Conservation (phyloP, 2,113 vertebrate species). For the Panthera tigris region DNA sequence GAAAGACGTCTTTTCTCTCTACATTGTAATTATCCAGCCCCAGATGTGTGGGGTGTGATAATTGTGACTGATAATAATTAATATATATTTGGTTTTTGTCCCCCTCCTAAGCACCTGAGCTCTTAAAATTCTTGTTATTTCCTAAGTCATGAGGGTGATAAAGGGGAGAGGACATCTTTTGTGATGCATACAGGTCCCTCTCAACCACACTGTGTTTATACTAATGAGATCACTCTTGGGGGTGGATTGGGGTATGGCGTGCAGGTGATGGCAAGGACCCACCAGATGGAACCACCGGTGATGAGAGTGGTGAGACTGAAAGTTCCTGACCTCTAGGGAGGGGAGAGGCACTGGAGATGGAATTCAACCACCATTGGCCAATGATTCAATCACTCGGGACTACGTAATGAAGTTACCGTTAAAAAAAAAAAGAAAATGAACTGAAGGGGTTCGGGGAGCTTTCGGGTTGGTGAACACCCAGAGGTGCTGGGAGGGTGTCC, state of each 20-base stretch:
- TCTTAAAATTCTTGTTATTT: not conserved
- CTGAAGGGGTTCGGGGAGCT: not conserved
- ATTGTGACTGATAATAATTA: not conserved
- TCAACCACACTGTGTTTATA: not conserved
- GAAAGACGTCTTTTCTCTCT: not conserved
- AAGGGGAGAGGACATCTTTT: not conserved
- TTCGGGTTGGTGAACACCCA: not conserved
- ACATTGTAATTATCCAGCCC: not conserved
- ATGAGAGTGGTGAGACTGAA: not conserved
- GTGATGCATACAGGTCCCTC: not conserved
- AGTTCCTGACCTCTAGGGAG: too few species aligned
- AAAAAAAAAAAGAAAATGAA: not conserved
- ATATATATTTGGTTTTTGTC: not conserved
- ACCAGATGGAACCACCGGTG: not conserved
- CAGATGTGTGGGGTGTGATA: not conserved
- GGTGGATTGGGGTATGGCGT: too few species aligned
- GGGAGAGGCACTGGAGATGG: not conserved
- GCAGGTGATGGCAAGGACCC: not conserved
- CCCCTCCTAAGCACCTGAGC: not conserved
- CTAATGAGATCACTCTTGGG: not conserved
- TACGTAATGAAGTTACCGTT: not conserved
- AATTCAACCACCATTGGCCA: not conserved
- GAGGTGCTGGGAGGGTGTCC: not conserved
- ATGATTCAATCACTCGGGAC: not conserved
- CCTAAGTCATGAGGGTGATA: not conserved